phyloP scores from a whole-genome alignment of 2,113 vertebrate genomes.

The Nesogale talazaci region DNA sequence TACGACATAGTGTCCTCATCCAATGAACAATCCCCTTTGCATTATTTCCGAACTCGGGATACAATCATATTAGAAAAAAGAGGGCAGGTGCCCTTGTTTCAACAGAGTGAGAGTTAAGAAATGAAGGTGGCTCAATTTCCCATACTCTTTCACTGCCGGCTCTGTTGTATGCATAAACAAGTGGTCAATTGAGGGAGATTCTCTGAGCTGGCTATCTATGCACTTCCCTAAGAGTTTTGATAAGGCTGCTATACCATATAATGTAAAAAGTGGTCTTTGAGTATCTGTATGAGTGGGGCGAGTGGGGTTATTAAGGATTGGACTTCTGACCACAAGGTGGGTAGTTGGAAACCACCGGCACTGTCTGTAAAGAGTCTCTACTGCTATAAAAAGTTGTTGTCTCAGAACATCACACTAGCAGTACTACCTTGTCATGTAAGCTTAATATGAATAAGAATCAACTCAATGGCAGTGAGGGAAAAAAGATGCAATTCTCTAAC shows the following conservation, averaged over 20 bases:
- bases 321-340: no score
- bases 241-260: neutral
- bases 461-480: neutral
- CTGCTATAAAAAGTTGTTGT: no score
- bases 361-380: no score
- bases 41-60: neutral
- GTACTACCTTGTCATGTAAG: no score
- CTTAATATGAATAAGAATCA: no score
- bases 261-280: constrained; percentile 12
- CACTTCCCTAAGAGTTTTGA: neutral
- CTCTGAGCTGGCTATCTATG: neutral
- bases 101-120: neutral
- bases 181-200: neutral
- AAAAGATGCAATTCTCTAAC: neutral
- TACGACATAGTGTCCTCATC: neutral
- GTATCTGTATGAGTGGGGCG: no score
- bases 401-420: no score
- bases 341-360: no score
- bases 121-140: neutral
- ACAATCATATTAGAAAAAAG: neutral
- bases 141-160: neutral
- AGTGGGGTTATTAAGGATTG: no score
- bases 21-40: neutral
- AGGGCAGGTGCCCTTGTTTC: neutral
- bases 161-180: neutral